Evolutionary conservation across 2,797 vertebrate genomes (phyloP), one percentile per base, ranked within the genome.

Genomic region (Lemur catta): DNA sequence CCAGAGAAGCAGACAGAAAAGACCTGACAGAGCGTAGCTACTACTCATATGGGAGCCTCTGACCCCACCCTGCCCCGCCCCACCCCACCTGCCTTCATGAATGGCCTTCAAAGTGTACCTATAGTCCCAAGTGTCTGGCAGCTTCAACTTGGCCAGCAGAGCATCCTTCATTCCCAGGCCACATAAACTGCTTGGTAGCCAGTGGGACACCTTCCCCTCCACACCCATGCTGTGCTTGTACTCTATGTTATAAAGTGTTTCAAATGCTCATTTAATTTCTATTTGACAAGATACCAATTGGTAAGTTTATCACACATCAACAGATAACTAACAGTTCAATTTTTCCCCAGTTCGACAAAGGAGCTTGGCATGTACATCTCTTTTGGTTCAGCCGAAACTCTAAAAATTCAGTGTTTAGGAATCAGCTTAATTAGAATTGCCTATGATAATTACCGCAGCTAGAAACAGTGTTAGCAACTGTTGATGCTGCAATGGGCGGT

Each of bases 251-350:
- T 71, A 67, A 97, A 98, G 80, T 92, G 94, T 97, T 98, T 97
- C 97, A 97, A 98, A 98, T 81, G 88, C 96, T 89, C 91, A 97
- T 95, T 98, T 98, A 93, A 97, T 97, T 98, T 97, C 92, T 97
- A 97, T 97, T 97, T 98, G 98, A 98, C 94, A 93, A 96, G 95
- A 97, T 89, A 97, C 93, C 65, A 76, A 97, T 97, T 97, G 76
- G 79, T 95, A 97, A 98, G 90, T 98, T 98, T 97, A 97, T 97
- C 97, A 98, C 96, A 98, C 95, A 98, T 96, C 97, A 96, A 89
- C 91, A 89, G 94, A 98, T 95, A 98, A 97, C 24, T 35, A 97
- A 97, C 38, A 88, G 94, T 96, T 91, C 48, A 10, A 3, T 26
- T 75, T 57, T 96, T 81, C 61, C 67, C 71, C 86, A 20, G 33